These are phyloP conservation scores for Lophius americanus DNA, from an alignment of 2,797 vertebrate species.

Conservation along the genomic window DNA sequence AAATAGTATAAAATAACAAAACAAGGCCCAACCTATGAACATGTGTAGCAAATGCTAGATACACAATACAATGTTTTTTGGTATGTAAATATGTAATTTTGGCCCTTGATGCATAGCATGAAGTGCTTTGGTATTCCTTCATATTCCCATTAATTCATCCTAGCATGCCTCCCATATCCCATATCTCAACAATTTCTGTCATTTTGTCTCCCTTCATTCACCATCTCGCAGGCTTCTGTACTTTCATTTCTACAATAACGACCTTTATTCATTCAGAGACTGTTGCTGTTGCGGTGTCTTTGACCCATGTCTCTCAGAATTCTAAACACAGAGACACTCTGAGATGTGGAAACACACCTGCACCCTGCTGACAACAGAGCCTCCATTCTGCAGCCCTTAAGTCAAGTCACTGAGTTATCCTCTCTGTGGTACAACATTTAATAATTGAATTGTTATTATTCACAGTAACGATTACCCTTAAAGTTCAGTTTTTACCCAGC, in stretches of 20 bases:
- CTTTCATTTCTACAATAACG: conserved; percentile 45
- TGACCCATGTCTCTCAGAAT: conserved; percentile 56
- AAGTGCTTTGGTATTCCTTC: not conserved
- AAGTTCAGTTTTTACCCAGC: conserved; percentile 23
- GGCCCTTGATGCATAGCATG: not conserved
- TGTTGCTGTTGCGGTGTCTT: conserved; percentile 46
- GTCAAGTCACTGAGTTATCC: conserved; percentile 25
- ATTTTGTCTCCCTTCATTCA: not conserved
- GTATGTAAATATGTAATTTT: not conserved
- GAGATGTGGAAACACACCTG: conserved; percentile 48
- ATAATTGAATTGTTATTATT: conserved; percentile 15
- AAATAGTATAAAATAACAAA: too few relatives aligned
- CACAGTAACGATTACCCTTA: conserved; percentile 17
- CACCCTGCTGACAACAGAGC: conserved; percentile 44
- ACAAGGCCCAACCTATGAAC: not conserved
- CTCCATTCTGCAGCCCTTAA: conserved; percentile 36
- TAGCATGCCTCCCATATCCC: not conserved
- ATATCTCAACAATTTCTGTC: not conserved
- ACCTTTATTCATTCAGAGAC: conserved; percentile 52
- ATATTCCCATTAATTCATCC: not conserved
- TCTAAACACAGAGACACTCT: conserved; percentile 49
- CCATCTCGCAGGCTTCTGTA: conserved; percentile 6
- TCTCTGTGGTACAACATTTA: conserved; percentile 1
- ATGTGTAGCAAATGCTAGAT: not conserved
- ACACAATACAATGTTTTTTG: not conserved